Conservation (phyloP, 37 sponge, comb jelly and placozoan species). For the Eunapius fragilis region DNA sequence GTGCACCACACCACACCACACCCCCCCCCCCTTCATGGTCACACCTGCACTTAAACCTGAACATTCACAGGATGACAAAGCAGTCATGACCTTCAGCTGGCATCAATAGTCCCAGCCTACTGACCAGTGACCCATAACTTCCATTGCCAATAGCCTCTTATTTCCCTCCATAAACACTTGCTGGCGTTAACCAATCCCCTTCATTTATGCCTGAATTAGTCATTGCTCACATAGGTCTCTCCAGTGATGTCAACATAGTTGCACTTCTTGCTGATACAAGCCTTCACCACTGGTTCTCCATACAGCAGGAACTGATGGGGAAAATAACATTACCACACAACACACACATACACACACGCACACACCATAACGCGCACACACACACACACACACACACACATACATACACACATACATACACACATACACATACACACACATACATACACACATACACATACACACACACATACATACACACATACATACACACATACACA, state of each 20-base stretch:
- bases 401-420: no score
- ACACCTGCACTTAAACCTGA: no score
- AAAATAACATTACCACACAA: not conserved
- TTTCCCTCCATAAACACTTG: no score
- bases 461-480: not conserved
- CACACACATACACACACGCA: slow-evolving; percentile 5
- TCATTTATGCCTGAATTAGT: not conserved
- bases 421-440: slow-evolving; percentile 22
- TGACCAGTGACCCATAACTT: no score
- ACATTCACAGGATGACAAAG: no score
- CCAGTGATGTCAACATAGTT: slow-evolving; percentile 94
- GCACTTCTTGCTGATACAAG: slow-evolving; percentile 72
- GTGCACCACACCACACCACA: no score
- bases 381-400: not conserved
- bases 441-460: slow-evolving; percentile 14
- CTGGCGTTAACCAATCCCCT: no score
- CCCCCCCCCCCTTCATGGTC: no score
- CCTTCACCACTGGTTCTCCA: slow-evolving; percentile 86
- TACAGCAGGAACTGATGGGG: slow-evolving; percentile 79
- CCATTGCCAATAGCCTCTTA: not conserved
- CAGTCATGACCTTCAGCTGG: no score
- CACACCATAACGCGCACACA: not conserved
- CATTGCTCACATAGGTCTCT: slow-evolving; percentile 81
- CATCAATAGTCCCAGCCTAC: no score
- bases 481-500: no score